Conservation (phyloP, 2,888 invertebrate genomes). For the Mantis religiosa region DNA sequence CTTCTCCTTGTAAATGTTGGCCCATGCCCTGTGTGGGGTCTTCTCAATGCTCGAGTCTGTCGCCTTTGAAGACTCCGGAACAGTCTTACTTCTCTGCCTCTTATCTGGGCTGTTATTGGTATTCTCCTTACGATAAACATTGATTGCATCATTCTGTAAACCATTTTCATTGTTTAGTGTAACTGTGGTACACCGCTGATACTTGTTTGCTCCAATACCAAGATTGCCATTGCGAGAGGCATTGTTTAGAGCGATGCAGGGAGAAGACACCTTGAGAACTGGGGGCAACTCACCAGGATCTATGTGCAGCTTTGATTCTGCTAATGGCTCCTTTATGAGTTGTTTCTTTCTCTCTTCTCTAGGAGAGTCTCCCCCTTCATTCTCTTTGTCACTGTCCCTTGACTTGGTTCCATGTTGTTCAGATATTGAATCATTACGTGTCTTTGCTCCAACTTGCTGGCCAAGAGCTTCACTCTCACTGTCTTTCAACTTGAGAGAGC, state of each 20-base stretch:
- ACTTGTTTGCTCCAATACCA: conserved; percentile 3
- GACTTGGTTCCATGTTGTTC: conserved; percentile 55
- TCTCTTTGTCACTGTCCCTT: conserved; percentile 71
- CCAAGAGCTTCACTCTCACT: conserved; percentile 57
- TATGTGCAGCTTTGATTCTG: conserved; percentile 24
- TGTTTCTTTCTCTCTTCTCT: conserved; percentile 45
- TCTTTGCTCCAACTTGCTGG: conserved; percentile 49
- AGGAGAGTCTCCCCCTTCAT: conserved; percentile 51
- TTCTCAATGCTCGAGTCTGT: conserved; percentile 23
- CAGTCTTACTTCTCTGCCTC: conserved; percentile 31
- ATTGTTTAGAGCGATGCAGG: neutral
- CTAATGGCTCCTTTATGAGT: conserved; percentile 24
- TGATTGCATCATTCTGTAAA: neutral
- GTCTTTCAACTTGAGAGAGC: conserved; percentile 77
- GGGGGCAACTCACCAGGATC: conserved; percentile 4
- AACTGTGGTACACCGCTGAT: neutral
- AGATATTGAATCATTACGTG: conserved; percentile 42
- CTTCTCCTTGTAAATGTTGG: conserved; percentile 28
- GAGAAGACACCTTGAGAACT: neutral
- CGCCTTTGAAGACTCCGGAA: conserved; percentile 22
- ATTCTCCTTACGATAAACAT: conserved; percentile 28
- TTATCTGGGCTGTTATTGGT: conserved; percentile 29
- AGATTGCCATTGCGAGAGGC: neutral
- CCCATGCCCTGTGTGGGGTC: conserved; percentile 28
- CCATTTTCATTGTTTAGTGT: conserved; percentile 10